Evolutionary conservation across 2,113 vertebrate genomes (phyloP).

Genomic region (Misgurnus anguillicaudatus): DNA sequence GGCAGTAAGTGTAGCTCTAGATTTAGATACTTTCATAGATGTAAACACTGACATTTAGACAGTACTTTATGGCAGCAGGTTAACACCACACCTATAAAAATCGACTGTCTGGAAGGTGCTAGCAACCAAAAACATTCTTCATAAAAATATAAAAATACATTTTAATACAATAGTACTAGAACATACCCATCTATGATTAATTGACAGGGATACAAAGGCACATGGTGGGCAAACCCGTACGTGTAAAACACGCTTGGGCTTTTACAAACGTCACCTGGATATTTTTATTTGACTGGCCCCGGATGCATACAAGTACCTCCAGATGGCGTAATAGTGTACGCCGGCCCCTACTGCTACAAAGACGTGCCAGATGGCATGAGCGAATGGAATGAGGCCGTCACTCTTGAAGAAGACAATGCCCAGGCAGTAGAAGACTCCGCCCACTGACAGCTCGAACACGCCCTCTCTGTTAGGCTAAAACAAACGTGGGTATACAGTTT

Average conservation of each 20-base stretch:
- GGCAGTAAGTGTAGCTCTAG: neutral
- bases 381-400: conserved; percentile 91
- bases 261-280: conserved; percentile 73
- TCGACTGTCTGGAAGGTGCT: conserved; percentile 1
- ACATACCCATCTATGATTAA: conserved; percentile 14
- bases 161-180: conserved; percentile 17
- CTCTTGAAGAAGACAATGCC: conserved; percentile 96
- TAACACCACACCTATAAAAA: conserved; percentile 15
- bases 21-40: neutral
- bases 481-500: neutral
- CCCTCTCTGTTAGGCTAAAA: conserved; percentile 87
- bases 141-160: conserved; percentile 28
- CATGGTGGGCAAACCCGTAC: conserved; percentile 25
- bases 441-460: conserved; percentile 84
- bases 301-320: conserved; percentile 88
- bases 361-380: conserved; percentile 96
- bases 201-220: conserved; percentile 36
- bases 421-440: conserved; percentile 88
- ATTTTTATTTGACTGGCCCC: conserved; percentile 72
- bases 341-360: conserved; percentile 90
- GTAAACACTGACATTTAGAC: conserved; percentile 18
- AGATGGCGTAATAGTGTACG: conserved; percentile 95
- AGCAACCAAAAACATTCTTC: neutral
- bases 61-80: conserved; percentile 26
- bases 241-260: neutral